Percentiles rank a stretch among this genome's conserved stretches.
phyloP scores from a whole-genome alignment of 2,888 invertebrate genomes.

The Callimorpha dominula region DNA sequence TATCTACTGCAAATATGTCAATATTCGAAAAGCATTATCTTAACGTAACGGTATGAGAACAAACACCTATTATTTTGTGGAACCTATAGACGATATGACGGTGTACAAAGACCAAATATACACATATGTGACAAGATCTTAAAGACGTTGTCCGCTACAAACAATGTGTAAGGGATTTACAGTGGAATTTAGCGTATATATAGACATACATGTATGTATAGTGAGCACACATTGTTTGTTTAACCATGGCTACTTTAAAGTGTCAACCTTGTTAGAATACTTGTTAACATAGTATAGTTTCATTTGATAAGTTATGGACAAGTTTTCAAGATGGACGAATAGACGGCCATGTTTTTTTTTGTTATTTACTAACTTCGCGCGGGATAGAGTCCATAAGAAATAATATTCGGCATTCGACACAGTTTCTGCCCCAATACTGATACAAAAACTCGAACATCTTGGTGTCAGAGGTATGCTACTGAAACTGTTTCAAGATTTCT shows the following conservation, averaged over 20 bases:
- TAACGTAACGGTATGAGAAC: neutral
- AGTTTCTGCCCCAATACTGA: no score
- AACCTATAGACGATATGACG: neutral
- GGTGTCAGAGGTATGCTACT: no score
- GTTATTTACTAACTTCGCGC: no score
- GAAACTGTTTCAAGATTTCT: no score
- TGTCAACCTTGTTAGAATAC: neutral
- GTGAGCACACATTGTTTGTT: neutral
- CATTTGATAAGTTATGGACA: no score
- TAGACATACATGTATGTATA: no score
- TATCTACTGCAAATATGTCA: no score
- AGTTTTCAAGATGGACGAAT: no score
- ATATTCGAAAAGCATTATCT: neutral
- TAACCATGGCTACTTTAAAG: neutral
- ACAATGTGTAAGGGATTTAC: conserved; percentile 29
- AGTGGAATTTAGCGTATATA: conserved; percentile 2
- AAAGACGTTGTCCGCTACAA: conserved; percentile 17
- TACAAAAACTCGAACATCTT: no score
- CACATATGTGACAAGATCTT: conserved; percentile 1
- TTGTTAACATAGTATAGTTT: neutral
- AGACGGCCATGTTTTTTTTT: no score
- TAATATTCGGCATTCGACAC: no score
- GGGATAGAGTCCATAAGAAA: no score
- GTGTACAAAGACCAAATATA: neutral
- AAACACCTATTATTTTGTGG: neutral